These are phyloP conservation scores for Cotesia congregata DNA, from an alignment of 2,888 invertebrate genomes.

Conservation along the genomic window DNA sequence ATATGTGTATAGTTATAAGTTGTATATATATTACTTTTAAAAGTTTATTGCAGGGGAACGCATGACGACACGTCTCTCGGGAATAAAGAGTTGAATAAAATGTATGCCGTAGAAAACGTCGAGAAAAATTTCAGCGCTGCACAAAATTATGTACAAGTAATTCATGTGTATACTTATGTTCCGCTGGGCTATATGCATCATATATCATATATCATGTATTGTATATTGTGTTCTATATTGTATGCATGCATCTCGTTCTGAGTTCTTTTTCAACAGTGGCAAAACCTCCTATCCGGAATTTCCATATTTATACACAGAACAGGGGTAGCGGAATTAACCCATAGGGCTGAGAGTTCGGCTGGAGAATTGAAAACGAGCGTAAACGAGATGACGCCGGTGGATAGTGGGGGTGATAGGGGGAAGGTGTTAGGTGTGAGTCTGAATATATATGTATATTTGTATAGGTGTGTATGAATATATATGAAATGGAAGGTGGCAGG, in stretches of 20 bases:
- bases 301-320: conserved; percentile 54
- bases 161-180: conserved; percentile 27
- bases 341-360: conserved; percentile 37
- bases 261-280: conserved; percentile 14
- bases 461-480: conserved; percentile 2
- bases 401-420: neutral
- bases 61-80: conserved; percentile 18
- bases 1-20: neutral
- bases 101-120: conserved; percentile 17
- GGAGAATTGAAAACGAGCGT: conserved; percentile 49
- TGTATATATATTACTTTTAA: neutral
- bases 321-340: conserved; percentile 45
- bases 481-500: neutral
- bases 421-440: neutral
- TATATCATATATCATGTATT: too few species aligned
- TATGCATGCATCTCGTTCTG: neutral
- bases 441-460: neutral
- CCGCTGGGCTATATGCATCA: neutral
- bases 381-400: conserved; percentile 33
- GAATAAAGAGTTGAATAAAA: conserved; percentile 26
- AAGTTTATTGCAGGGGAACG: conserved; percentile 30
- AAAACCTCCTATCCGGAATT: conserved; percentile 43
- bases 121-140: neutral
- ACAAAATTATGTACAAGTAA: conserved; percentile 8
- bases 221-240: too few species aligned